phyloP scores from a whole-genome alignment of 2,113 vertebrate genomes.

The Xiphophorus couchianus region DNA sequence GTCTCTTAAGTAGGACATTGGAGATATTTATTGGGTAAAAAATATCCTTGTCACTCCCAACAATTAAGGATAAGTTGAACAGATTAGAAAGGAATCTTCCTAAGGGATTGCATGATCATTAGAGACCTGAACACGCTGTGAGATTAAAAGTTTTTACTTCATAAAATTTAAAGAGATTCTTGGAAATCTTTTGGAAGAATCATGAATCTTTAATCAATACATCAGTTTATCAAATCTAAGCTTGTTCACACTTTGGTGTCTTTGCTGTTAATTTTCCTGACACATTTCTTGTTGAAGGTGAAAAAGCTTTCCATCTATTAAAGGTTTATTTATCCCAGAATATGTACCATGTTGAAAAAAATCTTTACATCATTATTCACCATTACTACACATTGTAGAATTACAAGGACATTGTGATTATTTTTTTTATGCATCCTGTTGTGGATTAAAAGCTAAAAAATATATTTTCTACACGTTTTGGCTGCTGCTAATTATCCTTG shows the following conservation, averaged over 20 bases:
- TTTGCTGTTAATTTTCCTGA: not conserved
- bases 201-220: not conserved
- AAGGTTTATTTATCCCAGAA: too few relatives aligned
- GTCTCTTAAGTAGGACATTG: conserved; percentile 70
- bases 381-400: too few relatives aligned
- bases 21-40: conserved; percentile 45
- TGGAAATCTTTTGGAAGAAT: not conserved
- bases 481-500: not conserved
- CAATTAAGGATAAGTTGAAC: conserved; percentile 22
- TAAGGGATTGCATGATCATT: conserved; percentile 1
- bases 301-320: not conserved
- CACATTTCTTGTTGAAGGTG: not conserved
- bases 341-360: too few relatives aligned
- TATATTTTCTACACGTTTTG: not conserved
- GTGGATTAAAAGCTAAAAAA: not conserved
- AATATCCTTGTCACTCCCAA: conserved; percentile 36
- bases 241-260: not conserved
- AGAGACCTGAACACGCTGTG: not conserved
- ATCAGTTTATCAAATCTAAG: not conserved
- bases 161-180: not conserved
- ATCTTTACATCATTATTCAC: too few relatives aligned
- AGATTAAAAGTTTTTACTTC: not conserved
- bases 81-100: conserved; percentile 11
- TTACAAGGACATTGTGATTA: too few relatives aligned
- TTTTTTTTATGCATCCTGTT: too few relatives aligned